These are phyloP conservation scores for Rattus rattus DNA, from an alignment of 2,113 vertebrate genomes.

Conservation along the genomic window DNA sequence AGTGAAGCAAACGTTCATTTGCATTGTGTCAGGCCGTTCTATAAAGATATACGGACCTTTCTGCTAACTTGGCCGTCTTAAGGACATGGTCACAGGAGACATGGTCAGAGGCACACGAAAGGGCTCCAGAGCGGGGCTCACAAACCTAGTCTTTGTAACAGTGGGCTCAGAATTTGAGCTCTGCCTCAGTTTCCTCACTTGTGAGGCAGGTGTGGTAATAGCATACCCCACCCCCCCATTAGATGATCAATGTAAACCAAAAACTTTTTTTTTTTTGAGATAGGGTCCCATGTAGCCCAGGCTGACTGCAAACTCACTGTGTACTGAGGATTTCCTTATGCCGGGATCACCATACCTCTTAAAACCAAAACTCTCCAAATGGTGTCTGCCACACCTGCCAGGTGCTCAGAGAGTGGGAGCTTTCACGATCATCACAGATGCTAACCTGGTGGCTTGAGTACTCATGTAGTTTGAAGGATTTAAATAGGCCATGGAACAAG, in stretches of 20 bases:
- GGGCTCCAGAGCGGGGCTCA: background rate
- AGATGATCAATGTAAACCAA: background rate
- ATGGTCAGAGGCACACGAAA: background rate
- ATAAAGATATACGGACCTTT: background rate
- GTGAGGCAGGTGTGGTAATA: background rate
- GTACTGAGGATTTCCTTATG: background rate
- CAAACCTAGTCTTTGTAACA: background rate
- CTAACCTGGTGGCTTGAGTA: background rate
- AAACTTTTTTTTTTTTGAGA: background rate
- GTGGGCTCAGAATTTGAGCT: background rate
- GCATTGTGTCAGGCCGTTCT: constrained; percentile 10
- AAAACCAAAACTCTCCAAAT: constrained; percentile 1
- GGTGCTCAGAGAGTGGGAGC: background rate
- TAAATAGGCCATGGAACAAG: background rate
- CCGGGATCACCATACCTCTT: background rate
- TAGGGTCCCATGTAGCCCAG: background rate
- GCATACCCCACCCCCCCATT: background rate
- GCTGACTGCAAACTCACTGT: background rate
- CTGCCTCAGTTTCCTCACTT: background rate
- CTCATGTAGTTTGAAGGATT: background rate
- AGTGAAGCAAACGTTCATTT: background rate
- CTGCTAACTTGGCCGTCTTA: background rate
- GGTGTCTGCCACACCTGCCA: background rate
- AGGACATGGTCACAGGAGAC: background rate
- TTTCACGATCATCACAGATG: background rate